Evolutionary conservation across 2,797 vertebrate genomes (phyloP).

Genomic region (Trematomus bernacchii): DNA sequence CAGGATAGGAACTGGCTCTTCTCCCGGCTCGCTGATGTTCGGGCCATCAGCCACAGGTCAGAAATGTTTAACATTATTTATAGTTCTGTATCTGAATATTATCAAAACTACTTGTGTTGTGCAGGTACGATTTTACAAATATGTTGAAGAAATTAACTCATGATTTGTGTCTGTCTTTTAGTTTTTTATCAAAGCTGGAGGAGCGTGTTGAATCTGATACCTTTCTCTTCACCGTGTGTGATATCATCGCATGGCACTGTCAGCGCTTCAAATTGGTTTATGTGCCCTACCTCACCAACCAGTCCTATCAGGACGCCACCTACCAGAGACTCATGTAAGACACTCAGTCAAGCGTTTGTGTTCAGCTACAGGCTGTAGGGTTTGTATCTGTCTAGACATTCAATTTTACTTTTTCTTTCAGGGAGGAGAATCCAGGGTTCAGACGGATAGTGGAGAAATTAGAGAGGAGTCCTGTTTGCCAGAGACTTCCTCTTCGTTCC

Average conservation of each 20-base stretch:
- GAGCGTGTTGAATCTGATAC: constrained; percentile 92
- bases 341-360: background rate
- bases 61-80: constrained; percentile 23
- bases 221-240: constrained; percentile 92
- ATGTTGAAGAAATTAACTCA: background rate
- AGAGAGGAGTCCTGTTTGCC: constrained; percentile 92
- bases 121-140: background rate
- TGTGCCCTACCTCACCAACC: constrained; percentile 98
- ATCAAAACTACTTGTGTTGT: background rate
- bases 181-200: constrained; percentile 95
- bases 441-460: constrained; percentile 90
- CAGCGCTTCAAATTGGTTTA: constrained; percentile 92
- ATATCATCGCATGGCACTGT: constrained; percentile 91
- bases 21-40: constrained; percentile 92
- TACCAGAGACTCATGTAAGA: constrained; percentile 95
- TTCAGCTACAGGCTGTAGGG: background rate
- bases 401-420: constrained; percentile 59
- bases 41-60: constrained; percentile 92
- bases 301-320: constrained; percentile 96
- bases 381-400: background rate
- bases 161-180: constrained; percentile 62
- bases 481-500: constrained; percentile 95
- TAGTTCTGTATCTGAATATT: background rate
- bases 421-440: constrained; percentile 90
- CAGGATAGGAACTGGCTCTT: constrained; percentile 98